These are phyloP conservation scores for Orestias chungarensis DNA, from an alignment of 2,797 vertebrate genomes.

Conservation along the genomic window DNA sequence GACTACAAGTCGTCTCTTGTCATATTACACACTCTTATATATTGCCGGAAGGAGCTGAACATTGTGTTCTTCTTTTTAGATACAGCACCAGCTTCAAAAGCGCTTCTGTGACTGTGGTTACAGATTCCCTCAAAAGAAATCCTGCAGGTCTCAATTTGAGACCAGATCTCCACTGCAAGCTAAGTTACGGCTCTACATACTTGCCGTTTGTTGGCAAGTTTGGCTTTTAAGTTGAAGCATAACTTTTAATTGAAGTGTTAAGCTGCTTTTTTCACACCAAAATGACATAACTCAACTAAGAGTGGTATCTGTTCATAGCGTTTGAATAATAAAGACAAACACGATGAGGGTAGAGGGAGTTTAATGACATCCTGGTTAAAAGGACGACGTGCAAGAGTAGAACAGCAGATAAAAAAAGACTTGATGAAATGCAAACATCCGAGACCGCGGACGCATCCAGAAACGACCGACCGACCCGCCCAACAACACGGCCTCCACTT, in stretches of 20 bases:
- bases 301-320: too few relatives aligned
- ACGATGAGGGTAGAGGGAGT: not conserved
- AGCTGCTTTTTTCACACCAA: not conserved
- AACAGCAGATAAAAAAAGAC: not conserved
- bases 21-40: not conserved
- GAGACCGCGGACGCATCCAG: not conserved
- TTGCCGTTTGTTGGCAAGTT: not conserved
- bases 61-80: conserved; percentile 11
- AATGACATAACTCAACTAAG: not conserved
- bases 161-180: not conserved
- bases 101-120: conserved; percentile 17
- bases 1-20: conserved; percentile 6
- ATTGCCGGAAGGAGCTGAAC: conserved; percentile 5
- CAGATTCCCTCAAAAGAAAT: not conserved
- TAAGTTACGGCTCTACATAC: not conserved
- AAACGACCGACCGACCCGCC: not conserved
- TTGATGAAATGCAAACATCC: not conserved
- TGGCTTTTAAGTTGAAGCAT: conserved; percentile 5
- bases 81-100: conserved; percentile 26
- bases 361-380: not conserved
- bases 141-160: not conserved
- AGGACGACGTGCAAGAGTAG: not conserved
- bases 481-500: conserved; percentile 1
- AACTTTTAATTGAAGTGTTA: rapidly evolving
- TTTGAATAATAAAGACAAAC: too few relatives aligned